Base-by-base conservation (phyloP, 2,797 vertebrate genomes). In the Lacerta agilis region DNA sequence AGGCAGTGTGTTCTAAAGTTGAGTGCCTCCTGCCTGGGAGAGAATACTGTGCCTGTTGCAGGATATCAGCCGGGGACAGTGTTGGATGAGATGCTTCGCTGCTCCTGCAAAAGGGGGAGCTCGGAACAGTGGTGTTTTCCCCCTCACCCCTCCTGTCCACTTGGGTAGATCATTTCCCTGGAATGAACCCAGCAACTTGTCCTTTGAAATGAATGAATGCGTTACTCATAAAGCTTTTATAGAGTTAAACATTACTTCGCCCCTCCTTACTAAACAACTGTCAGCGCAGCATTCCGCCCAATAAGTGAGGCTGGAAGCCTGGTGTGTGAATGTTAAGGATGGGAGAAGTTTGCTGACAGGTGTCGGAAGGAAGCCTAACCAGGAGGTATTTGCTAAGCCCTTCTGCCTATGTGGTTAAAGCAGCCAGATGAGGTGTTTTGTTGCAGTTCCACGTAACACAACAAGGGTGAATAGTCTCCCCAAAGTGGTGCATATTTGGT, bases 161-260 rank as follows among this genome's bases (percentile, higher is more conserved):
- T 18, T 87, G 17, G 18, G 58, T 86, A 88, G 18, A n/a, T 45
- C 0, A 7, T 75, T 69, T 55, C 25, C 36, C 17, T 71, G 55
- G 73, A 45, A 8, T 43, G 86, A 71, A 79, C 73, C 76, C 75
- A 80, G 83, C 64, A 88, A 93, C 89, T 83, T 80, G 84, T 0
- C 0, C 89, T 87, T 90, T 77, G 86, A 73, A 1, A 20, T 73
- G 45, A 90, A 83, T 93, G 89, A 79, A 93, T 94, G 91, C 2
- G 71, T 95, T 91, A 94, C 94, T 92, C 83, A 93, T 95, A 94
- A 96, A 94, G 86, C 84, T 85, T 27, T 88, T 91, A 87, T 11
- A 58, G 80, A 76, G 93, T 96, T 96, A 96, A 96, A 95, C 85
- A 94, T 96, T 95, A 94, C 88, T 94, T 0, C 33, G 18, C 38